Percentiles rank a stretch among this genome's conserved stretches.
Conservation (phyloP, 2,113 vertebrate genomes). For the Paedocypris sp. region DNA sequence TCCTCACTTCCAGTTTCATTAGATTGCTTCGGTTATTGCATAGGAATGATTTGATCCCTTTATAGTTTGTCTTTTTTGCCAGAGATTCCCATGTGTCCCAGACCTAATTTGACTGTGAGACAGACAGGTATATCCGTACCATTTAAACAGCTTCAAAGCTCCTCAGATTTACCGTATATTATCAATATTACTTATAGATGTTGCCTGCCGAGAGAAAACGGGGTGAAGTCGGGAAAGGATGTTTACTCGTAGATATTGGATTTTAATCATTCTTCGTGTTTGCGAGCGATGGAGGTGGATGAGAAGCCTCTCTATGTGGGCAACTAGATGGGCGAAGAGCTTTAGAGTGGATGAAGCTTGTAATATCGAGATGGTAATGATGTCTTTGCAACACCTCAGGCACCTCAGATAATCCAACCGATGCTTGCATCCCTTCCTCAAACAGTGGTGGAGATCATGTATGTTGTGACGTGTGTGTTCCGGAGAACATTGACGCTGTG, state of each 20-base stretch:
- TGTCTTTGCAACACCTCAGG: slow-evolving; percentile 41
- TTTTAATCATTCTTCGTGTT: too few relatives aligned
- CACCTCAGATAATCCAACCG: slow-evolving; percentile 21
- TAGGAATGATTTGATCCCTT: slow-evolving; percentile 33
- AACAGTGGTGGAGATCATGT: slow-evolving; percentile 7
- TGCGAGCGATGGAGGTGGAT: slow-evolving; percentile 4
- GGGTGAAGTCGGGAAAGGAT: too few relatives aligned
- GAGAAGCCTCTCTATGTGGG: slow-evolving; percentile 35
- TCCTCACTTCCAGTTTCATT: not conserved
- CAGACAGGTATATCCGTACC: slow-evolving; percentile 31
- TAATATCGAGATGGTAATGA: slow-evolving; percentile 54
- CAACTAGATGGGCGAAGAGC: slow-evolving; percentile 41
- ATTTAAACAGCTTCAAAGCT: slow-evolving; percentile 31
- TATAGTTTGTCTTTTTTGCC: slow-evolving; percentile 35
- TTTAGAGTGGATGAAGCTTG: slow-evolving; percentile 41
- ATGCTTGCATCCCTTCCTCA: slow-evolving; percentile 24
- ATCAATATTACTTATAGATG: too few relatives aligned
- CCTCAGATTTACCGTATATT: too few relatives aligned
- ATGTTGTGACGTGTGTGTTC: not conserved
- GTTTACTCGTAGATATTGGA: too few relatives aligned
- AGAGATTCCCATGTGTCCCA: slow-evolving; percentile 41
- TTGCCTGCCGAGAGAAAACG: too few relatives aligned
- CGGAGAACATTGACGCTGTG: slow-evolving; percentile 8
- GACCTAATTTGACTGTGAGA: slow-evolving; percentile 25
- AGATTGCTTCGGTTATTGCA: slow-evolving; percentile 25